phyloP scores from a whole-genome alignment of 2,888 invertebrate genomes.

The Anaspis maculata region DNA sequence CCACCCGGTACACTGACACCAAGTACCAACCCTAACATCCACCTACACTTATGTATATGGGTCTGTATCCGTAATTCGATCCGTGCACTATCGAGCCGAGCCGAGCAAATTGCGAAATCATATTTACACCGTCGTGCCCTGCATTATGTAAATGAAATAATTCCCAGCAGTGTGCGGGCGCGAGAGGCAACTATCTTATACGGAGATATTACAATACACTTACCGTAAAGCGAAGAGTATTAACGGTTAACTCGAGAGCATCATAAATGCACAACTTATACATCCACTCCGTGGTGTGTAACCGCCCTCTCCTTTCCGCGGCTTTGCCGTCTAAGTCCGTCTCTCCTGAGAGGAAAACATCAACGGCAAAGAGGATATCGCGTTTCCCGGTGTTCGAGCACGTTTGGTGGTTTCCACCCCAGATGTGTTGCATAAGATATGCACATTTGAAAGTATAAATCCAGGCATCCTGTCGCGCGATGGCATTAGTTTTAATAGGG shows the following conservation, averaged over 20 bases:
- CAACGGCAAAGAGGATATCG: slow-evolving; percentile 23
- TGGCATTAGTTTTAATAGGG: background rate
- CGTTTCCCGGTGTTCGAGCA: slow-evolving; percentile 27
- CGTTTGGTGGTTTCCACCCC: slow-evolving; percentile 28
- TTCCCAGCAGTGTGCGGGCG: slow-evolving; percentile 7
- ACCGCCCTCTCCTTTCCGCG: no score
- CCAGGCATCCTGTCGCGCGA: slow-evolving; percentile 11
- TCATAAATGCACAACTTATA: slow-evolving; percentile 21
- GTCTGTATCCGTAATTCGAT: no score
- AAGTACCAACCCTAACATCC: no score
- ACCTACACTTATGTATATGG: no score
- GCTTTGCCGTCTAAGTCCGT: slow-evolving; percentile 7
- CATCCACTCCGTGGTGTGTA: no score
- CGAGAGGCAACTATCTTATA: no score
- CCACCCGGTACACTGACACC: no score
- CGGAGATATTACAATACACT: slow-evolving; percentile 16
- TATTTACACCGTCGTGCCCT: slow-evolving; percentile 1
- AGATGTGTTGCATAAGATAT: slow-evolving; percentile 31
- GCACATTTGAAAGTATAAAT: slow-evolving; percentile 35
- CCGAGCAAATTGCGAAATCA: background rate
- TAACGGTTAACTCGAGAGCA: slow-evolving; percentile 17
- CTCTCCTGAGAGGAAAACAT: slow-evolving; percentile 18
- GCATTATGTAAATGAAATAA: slow-evolving; percentile 14
- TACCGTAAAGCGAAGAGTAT: slow-evolving; percentile 18
- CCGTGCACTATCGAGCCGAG: no score